Percentiles rank a stretch among this genome's conserved stretches.
Conservation (phyloP, 2,113 vertebrate species). For the Dascyllus trimaculatus region DNA sequence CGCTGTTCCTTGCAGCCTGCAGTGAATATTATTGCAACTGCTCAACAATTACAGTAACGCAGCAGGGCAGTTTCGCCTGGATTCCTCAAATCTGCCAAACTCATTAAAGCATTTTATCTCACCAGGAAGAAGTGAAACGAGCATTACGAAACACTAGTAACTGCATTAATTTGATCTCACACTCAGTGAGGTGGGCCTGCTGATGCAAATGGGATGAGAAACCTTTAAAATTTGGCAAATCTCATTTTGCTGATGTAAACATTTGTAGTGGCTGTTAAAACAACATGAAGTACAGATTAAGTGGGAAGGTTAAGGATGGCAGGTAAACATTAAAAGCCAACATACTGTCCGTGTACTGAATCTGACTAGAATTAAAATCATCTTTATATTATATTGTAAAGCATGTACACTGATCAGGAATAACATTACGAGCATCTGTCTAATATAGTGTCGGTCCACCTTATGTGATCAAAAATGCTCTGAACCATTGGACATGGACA, state of each 20-base stretch:
- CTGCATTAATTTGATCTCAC: slow-evolving; percentile 1
- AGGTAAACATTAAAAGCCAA: neutral
- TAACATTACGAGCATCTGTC: too few species aligned
- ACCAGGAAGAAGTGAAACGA: neutral
- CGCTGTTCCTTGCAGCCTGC: slow-evolving; percentile 25
- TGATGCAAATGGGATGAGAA: slow-evolving; percentile 4
- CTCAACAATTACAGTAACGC: neutral
- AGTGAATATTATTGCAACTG: slow-evolving; percentile 21
- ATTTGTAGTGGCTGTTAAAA: neutral
- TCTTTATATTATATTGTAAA: neutral
- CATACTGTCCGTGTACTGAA: neutral
- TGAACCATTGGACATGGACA: too few species aligned
- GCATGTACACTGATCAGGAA: too few species aligned
- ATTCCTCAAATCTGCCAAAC: slow-evolving; percentile 19
- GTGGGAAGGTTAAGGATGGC: neutral
- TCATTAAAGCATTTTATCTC: slow-evolving; percentile 21
- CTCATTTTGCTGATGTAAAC: slow-evolving; percentile 26
- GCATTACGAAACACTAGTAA: slow-evolving; percentile 29
- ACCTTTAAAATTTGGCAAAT: slow-evolving; percentile 21
- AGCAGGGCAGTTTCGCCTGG: neutral
- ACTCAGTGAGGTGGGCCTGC: neutral
- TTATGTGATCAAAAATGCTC: too few species aligned
- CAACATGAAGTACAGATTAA: neutral
- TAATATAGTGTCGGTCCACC: too few species aligned
- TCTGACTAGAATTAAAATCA: neutral